These are phyloP conservation scores for Emydoidea blandingii DNA, from an alignment of 2,797 vertebrate species.

Conservation along the genomic window DNA sequence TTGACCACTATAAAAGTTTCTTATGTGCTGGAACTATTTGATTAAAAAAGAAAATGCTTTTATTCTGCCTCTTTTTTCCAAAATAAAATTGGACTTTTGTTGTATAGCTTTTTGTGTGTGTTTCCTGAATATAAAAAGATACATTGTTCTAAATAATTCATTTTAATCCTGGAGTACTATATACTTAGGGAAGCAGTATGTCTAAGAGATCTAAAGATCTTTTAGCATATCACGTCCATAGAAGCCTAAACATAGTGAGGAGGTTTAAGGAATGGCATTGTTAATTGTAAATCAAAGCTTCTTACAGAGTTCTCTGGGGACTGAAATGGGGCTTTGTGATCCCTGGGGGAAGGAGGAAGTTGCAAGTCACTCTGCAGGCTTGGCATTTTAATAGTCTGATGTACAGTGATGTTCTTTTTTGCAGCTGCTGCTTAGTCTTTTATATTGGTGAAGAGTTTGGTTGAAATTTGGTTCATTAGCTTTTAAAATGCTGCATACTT, in stretches of 20 bases:
- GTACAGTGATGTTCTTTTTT: constrained; percentile 83
- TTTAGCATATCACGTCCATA: constrained; percentile 53
- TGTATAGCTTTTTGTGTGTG: neutral
- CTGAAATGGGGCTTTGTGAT: constrained; percentile 79
- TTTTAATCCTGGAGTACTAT: neutral
- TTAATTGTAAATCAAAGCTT: constrained; percentile 80
- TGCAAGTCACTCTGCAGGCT: constrained; percentile 82
- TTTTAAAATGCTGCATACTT: constrained; percentile 58
- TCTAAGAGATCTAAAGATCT: constrained; percentile 52
- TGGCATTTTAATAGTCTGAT: constrained; percentile 79
- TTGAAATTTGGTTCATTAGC: constrained; percentile 49
- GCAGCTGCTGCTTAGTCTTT: constrained; percentile 90
- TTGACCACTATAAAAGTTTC: neutral
- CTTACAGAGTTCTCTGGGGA: constrained; percentile 74
- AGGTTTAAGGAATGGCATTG: constrained; percentile 77
- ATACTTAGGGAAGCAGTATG: constrained; percentile 32
- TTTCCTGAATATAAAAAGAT: constrained; percentile 14
- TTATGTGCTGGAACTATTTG: neutral
- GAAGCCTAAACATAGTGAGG: constrained; percentile 69
- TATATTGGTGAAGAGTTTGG: constrained; percentile 79
- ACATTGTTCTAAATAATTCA: constrained; percentile 12
- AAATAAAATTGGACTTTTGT: constrained; percentile 72
- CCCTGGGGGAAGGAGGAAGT: constrained; percentile 83
- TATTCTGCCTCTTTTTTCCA: constrained; percentile 59
- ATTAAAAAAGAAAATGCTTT: neutral